Base-by-base conservation (phyloP, 2,797 vertebrate species). In the Lagocephalus sceleratus region DNA sequence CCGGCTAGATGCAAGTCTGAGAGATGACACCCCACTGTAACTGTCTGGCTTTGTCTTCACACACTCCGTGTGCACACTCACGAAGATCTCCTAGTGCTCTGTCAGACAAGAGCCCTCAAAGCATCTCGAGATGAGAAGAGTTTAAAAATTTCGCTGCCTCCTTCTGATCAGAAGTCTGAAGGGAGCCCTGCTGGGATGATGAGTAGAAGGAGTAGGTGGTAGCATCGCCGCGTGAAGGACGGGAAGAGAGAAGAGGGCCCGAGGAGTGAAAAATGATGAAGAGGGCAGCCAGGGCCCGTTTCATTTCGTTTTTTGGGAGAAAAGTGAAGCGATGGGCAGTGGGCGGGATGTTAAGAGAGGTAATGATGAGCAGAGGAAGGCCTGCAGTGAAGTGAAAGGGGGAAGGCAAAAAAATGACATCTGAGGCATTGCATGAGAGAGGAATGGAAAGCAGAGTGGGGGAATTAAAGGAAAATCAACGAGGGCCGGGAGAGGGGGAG, bases 101-200 rank as follows among this genome's bases (percentile, higher is more conserved):
- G 56, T 66, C 45, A 20, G 53, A 66, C 64, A 55, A 57, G 45
- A 58, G 60, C 46, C 54, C 22, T 6, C 16, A 6, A 26, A 79
- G 62, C n/a, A n/a, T 68, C 49, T 76, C 51, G 47, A 80, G 66
- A 86, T 75, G 64, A 82, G 63, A 78, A 23, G 57, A 66, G 45
- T 16, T 16, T 66, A 51, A 42, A 57, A 38, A 60, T 71, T 58
- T 54, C 42, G 39, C 67, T 53, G 53, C 38, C 42, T 71, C 52
- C 53, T 38, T 73, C 67, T 73, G 78, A 82, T 84, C 73, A 68
- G 45, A 51, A 63, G 43, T 62, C 66, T 78, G 63, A 57, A 48
- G 54, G 71, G 54, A 71, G 64, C 63, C 69, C 39, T 17, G 47
- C 35, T 5, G 78, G 63, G 67, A 71, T 45, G 69, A 76, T 51